A percentile compares a stretch with the other conserved stretches of the same genome.
These are phyloP conservation scores for Archaeoteleia sp. DNA, from an alignment of 2,888 invertebrate species.

Conservation along the genomic window DNA sequence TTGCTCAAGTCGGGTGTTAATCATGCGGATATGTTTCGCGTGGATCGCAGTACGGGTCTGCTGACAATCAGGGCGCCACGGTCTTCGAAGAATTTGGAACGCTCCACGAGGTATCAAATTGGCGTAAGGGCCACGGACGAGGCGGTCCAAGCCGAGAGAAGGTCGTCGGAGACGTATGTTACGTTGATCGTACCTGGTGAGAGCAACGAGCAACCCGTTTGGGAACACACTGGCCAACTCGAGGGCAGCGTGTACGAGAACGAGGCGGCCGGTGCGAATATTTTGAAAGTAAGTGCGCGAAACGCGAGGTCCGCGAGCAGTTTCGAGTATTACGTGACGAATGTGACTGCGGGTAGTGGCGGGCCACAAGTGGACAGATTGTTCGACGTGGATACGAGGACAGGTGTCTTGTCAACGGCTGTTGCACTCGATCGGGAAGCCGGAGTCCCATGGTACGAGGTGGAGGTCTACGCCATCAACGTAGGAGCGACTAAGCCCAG, in stretches of 20 bases:
- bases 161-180: constrained; percentile 90
- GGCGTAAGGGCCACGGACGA: constrained; percentile 94
- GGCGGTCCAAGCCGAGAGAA: constrained; percentile 90
- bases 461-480: constrained; percentile 90
- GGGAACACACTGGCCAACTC: constrained; percentile 78
- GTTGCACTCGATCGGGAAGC: constrained; percentile 88
- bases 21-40: constrained; percentile 82
- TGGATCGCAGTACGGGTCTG: constrained; percentile 86
- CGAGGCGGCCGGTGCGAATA: constrained; percentile 89
- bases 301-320: constrained; percentile 78
- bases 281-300: constrained; percentile 86
- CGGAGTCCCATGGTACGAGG: constrained; percentile 87
- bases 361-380: constrained; percentile 89
- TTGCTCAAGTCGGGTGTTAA: constrained; percentile 84
- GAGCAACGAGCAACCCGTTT: constrained; percentile 71
- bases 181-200: constrained; percentile 85
- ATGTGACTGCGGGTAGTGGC: constrained; percentile 82
- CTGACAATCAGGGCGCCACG: constrained; percentile 76
- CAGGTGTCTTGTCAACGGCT: constrained; percentile 91
- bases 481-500: constrained; percentile 81
- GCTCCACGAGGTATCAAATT: constrained; percentile 83
- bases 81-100: constrained; percentile 79
- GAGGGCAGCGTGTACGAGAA: constrained; percentile 91
- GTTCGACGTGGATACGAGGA: constrained; percentile 92
- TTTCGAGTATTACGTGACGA: constrained; percentile 93